phyloP scores from a whole-genome alignment of 1,140 invertebrate genomes.

The Microplitis mediator region DNA sequence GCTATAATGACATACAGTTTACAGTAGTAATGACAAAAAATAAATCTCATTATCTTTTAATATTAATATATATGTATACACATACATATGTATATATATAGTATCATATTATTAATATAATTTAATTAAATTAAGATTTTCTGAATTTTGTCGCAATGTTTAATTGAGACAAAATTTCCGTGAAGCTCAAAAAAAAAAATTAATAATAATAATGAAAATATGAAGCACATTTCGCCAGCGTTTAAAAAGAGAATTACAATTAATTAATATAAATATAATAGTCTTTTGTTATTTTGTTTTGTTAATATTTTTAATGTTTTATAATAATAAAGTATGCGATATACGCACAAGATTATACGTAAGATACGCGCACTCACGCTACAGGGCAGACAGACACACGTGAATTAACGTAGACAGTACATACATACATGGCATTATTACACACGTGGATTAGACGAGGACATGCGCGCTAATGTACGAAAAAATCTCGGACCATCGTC shows the following conservation, averaged over 20 bases:
- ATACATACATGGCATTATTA: constrained; percentile 16
- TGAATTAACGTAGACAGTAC: constrained; percentile 3
- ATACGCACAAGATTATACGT: constrained; percentile 30
- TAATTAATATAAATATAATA: constrained; percentile 35
- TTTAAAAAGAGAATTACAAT: constrained; percentile 31
- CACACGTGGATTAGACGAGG: neutral
- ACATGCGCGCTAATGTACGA: constrained; percentile 1
- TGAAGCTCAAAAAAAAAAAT: too few species aligned
- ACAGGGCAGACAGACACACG: constrained; percentile 20
- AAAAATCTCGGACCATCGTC: constrained; percentile 5
- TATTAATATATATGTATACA: constrained; percentile 26
- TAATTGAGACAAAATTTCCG: constrained; percentile 34
- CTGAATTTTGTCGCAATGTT: constrained; percentile 36
- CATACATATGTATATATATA: constrained; percentile 32
- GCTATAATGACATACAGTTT: constrained; percentile 8
- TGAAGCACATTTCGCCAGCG: constrained; percentile 43
- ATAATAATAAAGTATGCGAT: constrained; percentile 26
- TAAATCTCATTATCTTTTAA: constrained; percentile 32
- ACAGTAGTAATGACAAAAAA: constrained; percentile 29
- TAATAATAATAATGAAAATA: constrained; percentile 17
- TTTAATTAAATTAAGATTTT: neutral
- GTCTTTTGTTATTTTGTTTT: constrained; percentile 24
- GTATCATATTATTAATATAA: constrained; percentile 21
- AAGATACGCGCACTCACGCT: neutral
- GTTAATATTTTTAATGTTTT: too few species aligned